These are phyloP conservation scores for Listrodromus nycthemerus DNA, from an alignment of 2,888 invertebrate species.

Conservation along the genomic window DNA sequence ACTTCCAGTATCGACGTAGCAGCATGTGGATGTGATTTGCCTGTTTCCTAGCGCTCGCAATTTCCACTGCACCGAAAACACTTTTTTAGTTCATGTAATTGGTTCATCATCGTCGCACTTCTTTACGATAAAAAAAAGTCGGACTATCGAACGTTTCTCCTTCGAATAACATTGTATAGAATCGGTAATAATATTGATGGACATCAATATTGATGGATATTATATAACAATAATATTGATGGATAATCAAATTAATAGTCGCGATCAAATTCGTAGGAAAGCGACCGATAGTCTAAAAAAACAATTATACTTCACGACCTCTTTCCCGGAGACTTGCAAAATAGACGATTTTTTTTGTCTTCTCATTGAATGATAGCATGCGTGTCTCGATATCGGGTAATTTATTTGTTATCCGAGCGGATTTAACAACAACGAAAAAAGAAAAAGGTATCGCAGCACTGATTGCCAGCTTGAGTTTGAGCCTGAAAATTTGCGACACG, in stretches of 20 bases:
- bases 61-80: constrained; percentile 48
- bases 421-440: not conserved
- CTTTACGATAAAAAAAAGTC: not conserved
- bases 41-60: constrained; percentile 33
- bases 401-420: not conserved
- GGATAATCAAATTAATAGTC: too few species aligned
- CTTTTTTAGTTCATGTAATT: constrained; percentile 39
- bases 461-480: constrained; percentile 3
- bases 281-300: not conserved
- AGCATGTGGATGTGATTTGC: constrained; percentile 42
- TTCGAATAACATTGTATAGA: not conserved
- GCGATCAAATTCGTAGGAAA: not conserved
- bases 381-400: not conserved
- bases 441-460: constrained; percentile 6
- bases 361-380: constrained; percentile 17
- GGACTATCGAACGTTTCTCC: constrained; percentile 1
- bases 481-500: constrained; percentile 5
- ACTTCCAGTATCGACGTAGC: constrained; percentile 47
- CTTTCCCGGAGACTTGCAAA: constrained; percentile 1
- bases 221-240: not conserved
- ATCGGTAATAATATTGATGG: not conserved
- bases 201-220: not conserved
- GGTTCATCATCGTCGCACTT: constrained; percentile 2
- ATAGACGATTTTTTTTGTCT: constrained; percentile 1
- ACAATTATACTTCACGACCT: not conserved